phyloP scores from a whole-genome alignment of 92 coral and sea anemone species.

The Epizoanthus illoricatus region DNA sequence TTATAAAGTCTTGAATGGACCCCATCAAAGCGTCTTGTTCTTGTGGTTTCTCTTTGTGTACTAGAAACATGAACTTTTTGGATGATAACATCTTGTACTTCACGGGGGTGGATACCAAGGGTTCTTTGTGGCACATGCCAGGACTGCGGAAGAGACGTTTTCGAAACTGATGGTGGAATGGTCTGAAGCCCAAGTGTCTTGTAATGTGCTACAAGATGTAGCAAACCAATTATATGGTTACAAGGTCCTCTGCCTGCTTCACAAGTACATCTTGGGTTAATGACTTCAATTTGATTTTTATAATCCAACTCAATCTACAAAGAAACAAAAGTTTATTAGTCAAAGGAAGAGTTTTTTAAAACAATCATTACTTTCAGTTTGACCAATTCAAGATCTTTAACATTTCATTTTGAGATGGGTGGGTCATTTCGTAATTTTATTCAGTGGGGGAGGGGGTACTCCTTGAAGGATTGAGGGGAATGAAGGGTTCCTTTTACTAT shows the following conservation, averaged over 20 bases:
- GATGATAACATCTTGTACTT: constrained; percentile 7
- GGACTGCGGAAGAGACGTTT: background rate
- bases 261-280: background rate
- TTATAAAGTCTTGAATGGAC: constrained; percentile 40
- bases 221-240: constrained; percentile 25
- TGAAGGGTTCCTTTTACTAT: no score
- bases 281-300: background rate
- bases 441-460: no score
- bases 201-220: constrained; percentile 17
- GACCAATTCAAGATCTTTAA: no score
- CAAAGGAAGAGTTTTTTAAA: no score
- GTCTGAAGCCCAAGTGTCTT: constrained; percentile 20
- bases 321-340: background rate
- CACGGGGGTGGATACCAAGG: background rate
- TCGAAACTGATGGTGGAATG: constrained; percentile 9
- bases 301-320: background rate
- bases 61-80: constrained; percentile 31
- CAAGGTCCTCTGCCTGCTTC: constrained; percentile 12
- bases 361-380: no score
- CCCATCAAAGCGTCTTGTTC: constrained; percentile 20
- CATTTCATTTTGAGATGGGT: no score
- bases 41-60: constrained; percentile 6
- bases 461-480: no score
- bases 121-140: constrained; percentile 5
- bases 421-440: no score